A percentile compares a stretch with the other conserved stretches of the same genome.
Evolutionary conservation across 1,140 invertebrate genomes (phyloP).

Genomic region (Macrobrachium nipponense): DNA sequence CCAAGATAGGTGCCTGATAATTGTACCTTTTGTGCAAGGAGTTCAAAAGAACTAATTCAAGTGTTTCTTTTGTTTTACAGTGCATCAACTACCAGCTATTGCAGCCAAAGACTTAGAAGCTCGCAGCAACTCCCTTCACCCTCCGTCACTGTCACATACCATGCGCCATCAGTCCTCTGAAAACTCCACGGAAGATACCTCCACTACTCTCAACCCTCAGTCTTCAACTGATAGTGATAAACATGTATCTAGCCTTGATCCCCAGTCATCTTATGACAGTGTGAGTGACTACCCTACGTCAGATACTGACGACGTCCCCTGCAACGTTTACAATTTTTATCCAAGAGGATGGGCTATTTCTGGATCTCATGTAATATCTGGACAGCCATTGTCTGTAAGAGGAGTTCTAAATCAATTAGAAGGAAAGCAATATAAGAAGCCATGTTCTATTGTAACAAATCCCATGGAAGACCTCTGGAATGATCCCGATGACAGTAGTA

Average conservation of each 20-base stretch:
- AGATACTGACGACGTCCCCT: constrained; percentile 44
- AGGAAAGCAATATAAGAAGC: not conserved
- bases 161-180: constrained; percentile 52
- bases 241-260: constrained; percentile 44
- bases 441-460: constrained; percentile 47
- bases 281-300: constrained; percentile 54
- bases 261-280: constrained; percentile 53
- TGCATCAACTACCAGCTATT: not conserved
- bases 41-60: not conserved
- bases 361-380: constrained; percentile 35
- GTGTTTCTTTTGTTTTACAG: constrained; percentile 17
- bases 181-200: constrained; percentile 43
- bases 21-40: not conserved
- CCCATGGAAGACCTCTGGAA: constrained; percentile 52
- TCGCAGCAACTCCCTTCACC: constrained; percentile 39
- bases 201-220: constrained; percentile 47
- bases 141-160: constrained; percentile 27
- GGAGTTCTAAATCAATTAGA: constrained; percentile 27
- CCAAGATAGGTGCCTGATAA: not conserved
- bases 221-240: constrained; percentile 48
- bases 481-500: constrained; percentile 3
- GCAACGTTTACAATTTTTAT: constrained; percentile 41
- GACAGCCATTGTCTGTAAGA: constrained; percentile 48
- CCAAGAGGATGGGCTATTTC: constrained; percentile 54
- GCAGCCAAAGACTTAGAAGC: not conserved